Evolutionary conservation across 2,797 vertebrate genomes (phyloP).

Genomic region (Staurois parvus): DNA sequence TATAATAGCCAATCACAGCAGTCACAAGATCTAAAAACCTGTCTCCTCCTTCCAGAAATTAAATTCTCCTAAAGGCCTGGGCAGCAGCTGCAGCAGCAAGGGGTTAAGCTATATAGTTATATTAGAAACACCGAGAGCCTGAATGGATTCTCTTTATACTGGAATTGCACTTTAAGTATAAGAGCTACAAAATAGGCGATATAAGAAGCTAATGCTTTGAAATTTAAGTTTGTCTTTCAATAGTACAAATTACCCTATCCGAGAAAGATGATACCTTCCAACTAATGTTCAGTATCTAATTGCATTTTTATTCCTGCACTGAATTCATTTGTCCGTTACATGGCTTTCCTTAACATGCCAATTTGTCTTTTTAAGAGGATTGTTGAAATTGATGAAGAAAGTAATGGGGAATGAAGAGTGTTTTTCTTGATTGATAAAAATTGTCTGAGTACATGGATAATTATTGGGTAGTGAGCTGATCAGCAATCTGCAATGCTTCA

Average conservation of each 20-base stretch:
- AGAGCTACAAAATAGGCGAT: too few relatives aligned
- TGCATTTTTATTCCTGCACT: background rate
- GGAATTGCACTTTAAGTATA: too few relatives aligned
- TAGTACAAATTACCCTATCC: constrained; percentile 4
- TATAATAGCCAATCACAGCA: too few relatives aligned
- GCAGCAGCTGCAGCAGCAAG: too few relatives aligned
- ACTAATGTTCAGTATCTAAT: constrained; percentile 29
- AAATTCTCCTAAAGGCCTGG: too few relatives aligned
- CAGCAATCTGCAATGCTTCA: background rate
- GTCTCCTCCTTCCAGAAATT: too few relatives aligned
- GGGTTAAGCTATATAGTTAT: too few relatives aligned
- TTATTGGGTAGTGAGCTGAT: background rate
- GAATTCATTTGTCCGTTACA: constrained; percentile 26
- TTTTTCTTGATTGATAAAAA: constrained; percentile 16
- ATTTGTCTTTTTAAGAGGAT: background rate
- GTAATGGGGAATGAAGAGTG: background rate
- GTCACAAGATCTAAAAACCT: too few relatives aligned
- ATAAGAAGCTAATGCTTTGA: too few relatives aligned
- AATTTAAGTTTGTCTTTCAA: constrained; percentile 1
- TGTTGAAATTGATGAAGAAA: constrained; percentile 25
- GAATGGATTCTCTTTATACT: too few relatives aligned
- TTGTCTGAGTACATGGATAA: background rate
- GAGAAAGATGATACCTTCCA: constrained; percentile 29
- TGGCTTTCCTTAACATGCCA: background rate
- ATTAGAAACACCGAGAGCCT: too few relatives aligned